Base-by-base conservation (phyloP, 2,888 invertebrate genomes). In the Agrochola lychnidis region DNA sequence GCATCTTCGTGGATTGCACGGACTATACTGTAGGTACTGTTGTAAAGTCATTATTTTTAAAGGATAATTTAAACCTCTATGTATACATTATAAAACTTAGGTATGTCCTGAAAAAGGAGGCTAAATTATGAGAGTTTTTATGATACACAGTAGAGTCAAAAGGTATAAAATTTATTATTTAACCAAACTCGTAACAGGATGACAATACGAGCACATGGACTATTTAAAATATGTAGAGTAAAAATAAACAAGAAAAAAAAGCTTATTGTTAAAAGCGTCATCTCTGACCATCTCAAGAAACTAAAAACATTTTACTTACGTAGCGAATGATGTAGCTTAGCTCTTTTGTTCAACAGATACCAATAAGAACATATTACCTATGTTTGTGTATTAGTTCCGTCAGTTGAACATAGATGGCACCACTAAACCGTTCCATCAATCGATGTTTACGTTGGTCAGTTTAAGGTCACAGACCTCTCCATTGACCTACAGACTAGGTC, bases 351-450 rank as follows among this genome's bases (percentile, higher is more conserved):
- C 14, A 68, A 1, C 59, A 36, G 36, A 56, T 45, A 61, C 4
- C 12, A 22, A 7, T n/a, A 56, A 0, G 22, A 19, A 42, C 42
- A 16, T 66, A 59, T 48, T 48, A 48, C 0, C 4, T 9, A 64
- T 53, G 4, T 45, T 51, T 4, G 14, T 9, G 19, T 59, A 57
- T 62, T 57, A 81, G 63, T 85, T 85, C 67, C 5, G 0, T 2
- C 19, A 36, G 30, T 42, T 51, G 45, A 82, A 62, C 64, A 76
- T 9, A 82, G 85, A 69, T 71, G 82, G 71, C 77, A 69, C 30
- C 9, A 64, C 59, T n/a, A 7, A 0, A 19, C 10, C 0, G 7
- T 62, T 48, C 16, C 40, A 25, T 53, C 2, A 30, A 67, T 71
- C 56, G 59, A 59, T 61, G 16, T 25, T 30, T 56, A 19, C 16